These are phyloP conservation scores for Intellagama lesueurii DNA, from an alignment of 2,797 vertebrate genomes.

Conservation along the genomic window DNA sequence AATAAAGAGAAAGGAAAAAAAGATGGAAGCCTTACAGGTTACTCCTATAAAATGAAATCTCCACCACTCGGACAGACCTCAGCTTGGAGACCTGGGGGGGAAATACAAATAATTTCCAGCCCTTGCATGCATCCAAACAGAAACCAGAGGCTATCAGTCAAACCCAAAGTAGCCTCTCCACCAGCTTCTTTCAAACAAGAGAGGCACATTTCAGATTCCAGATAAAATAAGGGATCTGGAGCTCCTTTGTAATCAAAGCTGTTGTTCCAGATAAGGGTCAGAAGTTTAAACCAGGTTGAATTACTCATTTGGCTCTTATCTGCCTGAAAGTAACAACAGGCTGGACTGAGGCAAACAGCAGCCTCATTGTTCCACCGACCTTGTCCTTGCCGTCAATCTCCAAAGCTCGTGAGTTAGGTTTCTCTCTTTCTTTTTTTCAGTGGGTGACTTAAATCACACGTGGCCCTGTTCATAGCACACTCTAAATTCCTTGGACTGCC, in stretches of 20 bases:
- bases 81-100: neutral
- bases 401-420: neutral
- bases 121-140: neutral
- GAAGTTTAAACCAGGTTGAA: slow-evolving; percentile 68
- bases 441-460: neutral
- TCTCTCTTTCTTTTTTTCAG: neutral
- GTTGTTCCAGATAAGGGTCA: slow-evolving; percentile 62
- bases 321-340: slow-evolving; percentile 53
- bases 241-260: slow-evolving; percentile 37
- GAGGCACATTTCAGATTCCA: neutral
- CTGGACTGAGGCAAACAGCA: slow-evolving; percentile 58
- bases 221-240: neutral
- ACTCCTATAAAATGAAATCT: neutral
- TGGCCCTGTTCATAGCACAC: neutral
- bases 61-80: neutral
- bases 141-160: slow-evolving; percentile 45
- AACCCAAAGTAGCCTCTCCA: slow-evolving; percentile 14
- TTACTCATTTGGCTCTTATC: slow-evolving; percentile 63
- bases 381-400: slow-evolving; percentile 49
- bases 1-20: too few species aligned
- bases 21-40: neutral
- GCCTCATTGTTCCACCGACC: slow-evolving; percentile 52
- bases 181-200: slow-evolving; percentile 42
- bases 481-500: neutral
- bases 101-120: neutral